Conservation (phyloP, 1,140 invertebrate species). For the Piezodorus guildinii region DNA sequence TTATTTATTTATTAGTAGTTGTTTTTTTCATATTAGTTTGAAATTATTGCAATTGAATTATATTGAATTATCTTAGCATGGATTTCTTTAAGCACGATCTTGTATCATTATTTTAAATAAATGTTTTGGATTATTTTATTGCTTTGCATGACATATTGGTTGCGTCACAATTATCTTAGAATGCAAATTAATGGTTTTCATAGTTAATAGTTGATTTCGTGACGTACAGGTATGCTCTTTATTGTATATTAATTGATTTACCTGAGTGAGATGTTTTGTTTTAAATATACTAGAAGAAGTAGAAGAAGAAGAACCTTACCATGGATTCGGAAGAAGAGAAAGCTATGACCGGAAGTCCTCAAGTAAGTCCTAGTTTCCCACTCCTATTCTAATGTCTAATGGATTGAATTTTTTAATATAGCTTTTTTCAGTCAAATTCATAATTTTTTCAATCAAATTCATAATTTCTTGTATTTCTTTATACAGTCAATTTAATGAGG, state of each 20-base stretch:
- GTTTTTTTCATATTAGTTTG: background rate
- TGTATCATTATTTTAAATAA: no score
- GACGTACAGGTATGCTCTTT: background rate
- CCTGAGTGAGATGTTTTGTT: slow-evolving; percentile 6
- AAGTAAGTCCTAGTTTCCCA: slow-evolving; percentile 19
- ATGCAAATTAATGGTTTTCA: background rate
- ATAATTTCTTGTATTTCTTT: no score
- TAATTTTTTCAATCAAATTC: no score
- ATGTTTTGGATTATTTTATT: no score
- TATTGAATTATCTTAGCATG: no score
- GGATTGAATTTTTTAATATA: no score
- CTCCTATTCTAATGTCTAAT: no score
- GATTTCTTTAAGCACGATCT: no score
- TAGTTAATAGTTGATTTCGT: background rate
- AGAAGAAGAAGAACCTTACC: slow-evolving; percentile 14
- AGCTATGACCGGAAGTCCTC: slow-evolving; percentile 23
- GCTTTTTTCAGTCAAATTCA: no score
- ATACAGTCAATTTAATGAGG: no score
- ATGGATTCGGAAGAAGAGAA: slow-evolving; percentile 12
- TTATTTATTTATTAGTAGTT: background rate
- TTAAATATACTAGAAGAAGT: slow-evolving; percentile 12
- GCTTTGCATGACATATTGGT: background rate
- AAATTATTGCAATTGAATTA: background rate
- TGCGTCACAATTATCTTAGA: background rate
- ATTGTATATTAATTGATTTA: background rate